Base-by-base conservation (phyloP, 2,797 vertebrate genomes). In the Podargus strigoides region DNA sequence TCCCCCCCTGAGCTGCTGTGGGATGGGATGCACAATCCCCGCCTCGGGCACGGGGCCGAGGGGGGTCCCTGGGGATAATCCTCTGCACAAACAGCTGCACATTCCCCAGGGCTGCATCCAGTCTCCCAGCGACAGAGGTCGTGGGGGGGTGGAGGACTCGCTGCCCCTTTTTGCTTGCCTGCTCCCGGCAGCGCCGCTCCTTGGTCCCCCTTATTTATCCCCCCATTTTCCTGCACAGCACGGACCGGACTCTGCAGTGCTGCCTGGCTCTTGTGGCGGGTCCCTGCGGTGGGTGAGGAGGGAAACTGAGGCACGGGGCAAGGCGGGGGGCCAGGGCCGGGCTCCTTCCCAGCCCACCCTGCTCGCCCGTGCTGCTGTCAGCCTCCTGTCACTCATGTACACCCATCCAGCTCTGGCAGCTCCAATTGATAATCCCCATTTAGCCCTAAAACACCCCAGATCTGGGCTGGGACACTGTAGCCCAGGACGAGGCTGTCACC, bases 221-320 rank as follows among this genome's bases (percentile, higher is more conserved):
- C 39, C 56, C 30, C 6, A 1, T 46, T 59, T 83, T 17, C 47
- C 56, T 42, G 69, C 10, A 4, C 2, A 2, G 66, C 66, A 21
- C 8, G 1, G 39, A 14, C 32, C 0, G 0, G n/a, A 68, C 50
- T 19, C 24, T 23, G 66, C 0, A 0, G 20, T 5, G 8, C 39
- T 22, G 23, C 2, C n/a, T 11, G 60, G 36, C 21, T 56, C 56
- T 42, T 2, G 1, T 0, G 0, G 42, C 3, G 2, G 19, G 12
- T 68, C 36, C 66, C 32, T n/a, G 49, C 3, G 8, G 10, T 23
- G 52, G 21, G 27, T 10, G 26, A 87, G 24, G n/a, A 24, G 53
- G 66, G 32, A 92, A 94, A 90, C 56, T 67, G 90, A 88, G 76
- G 73, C 76, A 85, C 4, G 1, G 47, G 24, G 24, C 14, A 6